Conservation (phyloP, 2,888 invertebrate species). For the Drosophila trichaetosa region DNA sequence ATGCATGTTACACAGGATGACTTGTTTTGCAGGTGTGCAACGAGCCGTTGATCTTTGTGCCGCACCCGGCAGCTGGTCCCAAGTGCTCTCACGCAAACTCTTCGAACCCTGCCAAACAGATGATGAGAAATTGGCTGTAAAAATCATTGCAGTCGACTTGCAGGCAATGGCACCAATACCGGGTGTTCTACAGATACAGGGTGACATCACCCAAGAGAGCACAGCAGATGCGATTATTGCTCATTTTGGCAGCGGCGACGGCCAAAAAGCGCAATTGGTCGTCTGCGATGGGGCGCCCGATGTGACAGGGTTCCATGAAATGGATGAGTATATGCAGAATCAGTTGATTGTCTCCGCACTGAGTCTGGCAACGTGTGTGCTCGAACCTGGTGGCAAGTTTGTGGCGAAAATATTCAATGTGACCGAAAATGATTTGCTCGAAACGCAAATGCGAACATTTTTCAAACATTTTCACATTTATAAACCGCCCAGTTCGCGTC, state of each 20-base stretch:
- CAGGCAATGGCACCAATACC: constrained; percentile 99
- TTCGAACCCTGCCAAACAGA: constrained; percentile 85
- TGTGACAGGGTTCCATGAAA: constrained; percentile 98
- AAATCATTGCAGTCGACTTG: constrained; percentile 98
- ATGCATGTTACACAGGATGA: neutral
- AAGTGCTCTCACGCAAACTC: constrained; percentile 95
- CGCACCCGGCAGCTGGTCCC: constrained; percentile 99
- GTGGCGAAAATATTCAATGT: constrained; percentile 99
- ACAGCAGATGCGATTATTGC: constrained; percentile 96
- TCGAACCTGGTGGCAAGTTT: constrained; percentile 94
- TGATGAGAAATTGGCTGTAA: constrained; percentile 86
- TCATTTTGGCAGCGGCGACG: constrained; percentile 92
- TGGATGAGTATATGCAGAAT: constrained; percentile 99
- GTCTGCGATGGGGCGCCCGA: constrained; percentile 99
- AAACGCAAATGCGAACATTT: constrained; percentile 95
- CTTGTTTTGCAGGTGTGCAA: constrained; percentile 88
- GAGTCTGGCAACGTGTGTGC: constrained; percentile 97
- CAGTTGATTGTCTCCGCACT: constrained; percentile 97
- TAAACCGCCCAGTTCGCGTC: constrained; percentile 97
- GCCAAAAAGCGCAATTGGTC: constrained; percentile 95
- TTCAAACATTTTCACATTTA: constrained; percentile 95
- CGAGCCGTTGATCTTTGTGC: constrained; percentile 99
- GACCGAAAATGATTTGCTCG: constrained; percentile 94
- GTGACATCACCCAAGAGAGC: constrained; percentile 97
- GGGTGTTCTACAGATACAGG: constrained; percentile 98